phyloP scores from a whole-genome alignment of 2,113 vertebrate genomes.

The Muntiacus reevesi region DNA sequence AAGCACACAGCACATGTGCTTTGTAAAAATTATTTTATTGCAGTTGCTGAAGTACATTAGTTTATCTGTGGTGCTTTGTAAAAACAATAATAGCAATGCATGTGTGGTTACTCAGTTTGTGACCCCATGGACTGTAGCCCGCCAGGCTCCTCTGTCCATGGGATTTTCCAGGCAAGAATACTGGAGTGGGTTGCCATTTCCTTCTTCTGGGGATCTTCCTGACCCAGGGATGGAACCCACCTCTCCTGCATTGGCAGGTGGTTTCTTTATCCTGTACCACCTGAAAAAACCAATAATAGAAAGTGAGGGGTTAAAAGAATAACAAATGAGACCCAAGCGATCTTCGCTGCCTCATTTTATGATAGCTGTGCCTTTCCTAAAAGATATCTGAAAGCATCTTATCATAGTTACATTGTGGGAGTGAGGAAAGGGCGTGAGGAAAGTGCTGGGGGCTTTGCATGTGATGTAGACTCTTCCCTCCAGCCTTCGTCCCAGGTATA shows the following conservation, averaged over 20 bases:
- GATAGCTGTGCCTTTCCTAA: neutral
- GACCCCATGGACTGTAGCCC: neutral
- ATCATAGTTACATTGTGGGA: neutral
- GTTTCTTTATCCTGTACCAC: neutral
- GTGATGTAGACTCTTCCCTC: rapidly evolving
- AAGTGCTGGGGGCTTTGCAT: neutral
- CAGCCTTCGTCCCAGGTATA: neutral
- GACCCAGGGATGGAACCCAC: neutral
- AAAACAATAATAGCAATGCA: neutral
- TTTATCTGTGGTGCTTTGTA: neutral
- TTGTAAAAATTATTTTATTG: neutral
- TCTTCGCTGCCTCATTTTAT: neutral
- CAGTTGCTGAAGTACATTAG: neutral
- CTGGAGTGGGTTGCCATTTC: neutral
- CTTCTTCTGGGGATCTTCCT: neutral
- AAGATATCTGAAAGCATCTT: neutral
- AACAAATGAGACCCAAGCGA: neutral
- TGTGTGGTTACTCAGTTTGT: neutral
- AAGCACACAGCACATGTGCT: neutral
- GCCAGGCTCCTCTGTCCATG: neutral
- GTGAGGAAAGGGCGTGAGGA: neutral
- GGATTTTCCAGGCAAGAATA: neutral
- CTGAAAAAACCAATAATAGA: neutral
- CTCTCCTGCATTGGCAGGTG: neutral
- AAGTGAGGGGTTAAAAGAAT: neutral